Conservation (phyloP, 2,113 vertebrate species). For the Neoarius graeffei region DNA sequence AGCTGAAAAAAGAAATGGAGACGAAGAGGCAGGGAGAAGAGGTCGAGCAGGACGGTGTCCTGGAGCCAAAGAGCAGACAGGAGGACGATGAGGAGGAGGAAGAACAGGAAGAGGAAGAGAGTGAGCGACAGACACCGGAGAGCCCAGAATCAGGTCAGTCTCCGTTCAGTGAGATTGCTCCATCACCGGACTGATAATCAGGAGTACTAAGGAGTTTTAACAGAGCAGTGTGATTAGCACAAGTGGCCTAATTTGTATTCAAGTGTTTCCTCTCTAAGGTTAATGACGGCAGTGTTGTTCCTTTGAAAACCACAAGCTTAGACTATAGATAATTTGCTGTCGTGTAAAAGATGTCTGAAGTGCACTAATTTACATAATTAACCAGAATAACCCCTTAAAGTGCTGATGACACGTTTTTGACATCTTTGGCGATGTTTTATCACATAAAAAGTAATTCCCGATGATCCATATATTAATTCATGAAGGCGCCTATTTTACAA, state of each 20-base stretch:
- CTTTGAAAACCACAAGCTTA: background rate
- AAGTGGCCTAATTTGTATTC: slow-evolving; percentile 1
- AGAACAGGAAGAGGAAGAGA: slow-evolving; percentile 73
- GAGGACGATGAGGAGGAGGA: slow-evolving; percentile 75
- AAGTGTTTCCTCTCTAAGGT: background rate
- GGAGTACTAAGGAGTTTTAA: background rate
- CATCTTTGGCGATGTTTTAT: no score
- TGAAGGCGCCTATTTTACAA: no score
- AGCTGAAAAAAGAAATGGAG: slow-evolving; percentile 71
- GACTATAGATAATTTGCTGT: no score
- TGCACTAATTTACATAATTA: background rate
- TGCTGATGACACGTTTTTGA: no score
- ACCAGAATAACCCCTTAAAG: background rate
- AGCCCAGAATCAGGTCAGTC: slow-evolving; percentile 72
- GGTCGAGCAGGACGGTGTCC: slow-evolving; percentile 54
- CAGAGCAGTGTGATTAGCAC: background rate
- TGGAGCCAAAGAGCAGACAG: slow-evolving; percentile 59
- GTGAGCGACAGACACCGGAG: slow-evolving; percentile 73
- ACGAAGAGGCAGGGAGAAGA: slow-evolving; percentile 65
- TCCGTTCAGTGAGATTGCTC: background rate
- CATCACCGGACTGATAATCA: background rate
- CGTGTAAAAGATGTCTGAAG: background rate
- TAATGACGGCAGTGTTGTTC: background rate
- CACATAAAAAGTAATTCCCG: no score
- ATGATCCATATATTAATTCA: no score